Percentiles rank a stretch among this genome's conserved stretches.
These are phyloP conservation scores for Parelbella ahira DNA, from an alignment of 2,888 invertebrate genomes.

Conservation along the genomic window DNA sequence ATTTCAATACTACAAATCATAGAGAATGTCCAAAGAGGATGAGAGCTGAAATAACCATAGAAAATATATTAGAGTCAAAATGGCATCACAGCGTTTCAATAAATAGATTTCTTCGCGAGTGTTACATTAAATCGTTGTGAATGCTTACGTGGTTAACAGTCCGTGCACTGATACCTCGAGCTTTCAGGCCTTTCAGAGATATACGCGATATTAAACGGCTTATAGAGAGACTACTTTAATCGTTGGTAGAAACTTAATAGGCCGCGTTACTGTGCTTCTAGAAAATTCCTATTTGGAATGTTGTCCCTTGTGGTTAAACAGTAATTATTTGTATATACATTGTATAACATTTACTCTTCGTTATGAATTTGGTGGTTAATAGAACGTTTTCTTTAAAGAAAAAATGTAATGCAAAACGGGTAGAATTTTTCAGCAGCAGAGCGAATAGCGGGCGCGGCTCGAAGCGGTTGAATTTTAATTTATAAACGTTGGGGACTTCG, in stretches of 20 bases:
- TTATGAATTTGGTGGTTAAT: too few species aligned
- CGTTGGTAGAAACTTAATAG: too few species aligned
- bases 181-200: constrained; percentile 8
- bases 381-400: constrained; percentile 1
- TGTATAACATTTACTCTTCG: too few species aligned
- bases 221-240: too few species aligned
- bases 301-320: too few species aligned
- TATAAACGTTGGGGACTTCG: constrained; percentile 10
- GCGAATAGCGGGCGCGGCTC: constrained; percentile 1
- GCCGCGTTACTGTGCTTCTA: too few species aligned
- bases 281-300: too few species aligned
- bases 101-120: constrained; percentile 12
- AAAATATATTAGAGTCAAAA: constrained; percentile 6
- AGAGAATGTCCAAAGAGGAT: too few species aligned
- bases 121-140: constrained; percentile 17
- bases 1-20: too few species aligned
- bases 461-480: constrained; percentile 8
- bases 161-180: constrained; percentile 5
- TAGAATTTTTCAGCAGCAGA: constrained; percentile 1
- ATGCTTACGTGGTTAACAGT: constrained; percentile 11
- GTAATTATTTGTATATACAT: too few species aligned
- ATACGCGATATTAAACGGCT: too few species aligned
- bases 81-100: constrained; percentile 9
- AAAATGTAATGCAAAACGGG: constrained; percentile 8
- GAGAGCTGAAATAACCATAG: too few species aligned